phyloP scores from a whole-genome alignment of 2,113 vertebrate species.

The Alectura lathami region DNA sequence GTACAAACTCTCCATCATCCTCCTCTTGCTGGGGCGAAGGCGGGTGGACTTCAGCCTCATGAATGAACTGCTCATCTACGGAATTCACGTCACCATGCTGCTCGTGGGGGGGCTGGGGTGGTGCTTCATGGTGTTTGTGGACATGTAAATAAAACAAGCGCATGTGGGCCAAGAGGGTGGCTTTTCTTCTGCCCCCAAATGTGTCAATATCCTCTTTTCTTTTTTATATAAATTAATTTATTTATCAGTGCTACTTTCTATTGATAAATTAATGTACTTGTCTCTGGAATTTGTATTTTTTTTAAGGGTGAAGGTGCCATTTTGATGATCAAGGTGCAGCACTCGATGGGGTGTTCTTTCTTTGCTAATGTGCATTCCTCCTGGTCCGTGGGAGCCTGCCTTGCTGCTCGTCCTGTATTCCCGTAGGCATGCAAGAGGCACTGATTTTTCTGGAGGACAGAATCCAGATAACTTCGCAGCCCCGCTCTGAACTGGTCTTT shows the following conservation, averaged over 20 bases:
- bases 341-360: not conserved
- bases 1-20: conserved; percentile 94
- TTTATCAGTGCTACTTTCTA: conserved; percentile 28
- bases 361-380: not conserved
- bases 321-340: not conserved
- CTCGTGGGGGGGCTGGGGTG: conserved; percentile 95
- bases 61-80: conserved; percentile 94
- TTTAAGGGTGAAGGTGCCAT: not conserved
- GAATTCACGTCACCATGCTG: conserved; percentile 96
- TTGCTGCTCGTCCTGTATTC: not conserved
- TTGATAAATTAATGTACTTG: conserved; percentile 5
- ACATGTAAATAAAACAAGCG: conserved; percentile 86
- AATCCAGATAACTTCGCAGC: not conserved
- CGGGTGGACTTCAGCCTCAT: conserved; percentile 91
- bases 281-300: not conserved
- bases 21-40: conserved; percentile 89
- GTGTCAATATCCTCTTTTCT: not conserved
- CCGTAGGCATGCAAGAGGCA: not conserved
- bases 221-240: conserved; percentile 41
- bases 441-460: not conserved
- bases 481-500: not conserved
- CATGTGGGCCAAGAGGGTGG: conserved; percentile 52
- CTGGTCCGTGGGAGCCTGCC: not conserved
- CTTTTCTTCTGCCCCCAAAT: not conserved
- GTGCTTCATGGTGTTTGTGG: conserved; percentile 99